Percentiles rank a stretch among this genome's conserved stretches.
These are phyloP conservation scores for Cephus nigrinus DNA, from an alignment of 2,888 invertebrate species.

Conservation along the genomic window DNA sequence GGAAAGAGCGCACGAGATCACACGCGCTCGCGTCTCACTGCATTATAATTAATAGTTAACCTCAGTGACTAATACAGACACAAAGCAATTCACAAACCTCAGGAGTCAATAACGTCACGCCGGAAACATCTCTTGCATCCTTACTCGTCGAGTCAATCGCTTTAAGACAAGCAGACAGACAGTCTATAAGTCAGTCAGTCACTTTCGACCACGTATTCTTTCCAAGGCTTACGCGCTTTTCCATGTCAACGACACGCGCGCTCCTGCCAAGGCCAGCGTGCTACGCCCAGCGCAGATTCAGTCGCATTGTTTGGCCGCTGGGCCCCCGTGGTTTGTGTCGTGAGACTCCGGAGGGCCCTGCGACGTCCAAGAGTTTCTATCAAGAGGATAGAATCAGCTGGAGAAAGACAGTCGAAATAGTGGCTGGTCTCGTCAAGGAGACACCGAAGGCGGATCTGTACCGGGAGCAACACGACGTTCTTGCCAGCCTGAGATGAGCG, in stretches of 20 bases:
- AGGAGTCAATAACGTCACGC: neutral
- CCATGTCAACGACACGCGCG: conserved; percentile 56
- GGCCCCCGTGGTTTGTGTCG: conserved; percentile 30
- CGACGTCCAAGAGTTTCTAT: neutral
- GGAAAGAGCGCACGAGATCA: too few relatives aligned
- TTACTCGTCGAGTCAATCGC: neutral
- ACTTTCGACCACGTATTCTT: conserved; percentile 2
- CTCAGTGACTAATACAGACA: neutral
- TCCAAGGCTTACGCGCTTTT: conserved; percentile 43
- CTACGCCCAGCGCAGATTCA: conserved; percentile 47
- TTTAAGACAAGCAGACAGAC: neutral
- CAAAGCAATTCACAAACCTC: neutral
- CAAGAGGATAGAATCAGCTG: neutral
- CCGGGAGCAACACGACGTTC: conserved; percentile 23
- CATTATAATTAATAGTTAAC: too few relatives aligned
- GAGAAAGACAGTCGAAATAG: conserved; percentile 55
- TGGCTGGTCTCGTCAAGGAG: neutral
- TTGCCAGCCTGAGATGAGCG: conserved; percentile 70
- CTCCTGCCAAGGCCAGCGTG: conserved; percentile 56
- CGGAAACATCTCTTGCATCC: neutral
- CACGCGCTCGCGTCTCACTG: too few relatives aligned
- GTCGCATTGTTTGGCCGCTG: conserved; percentile 20
- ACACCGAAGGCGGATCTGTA: neutral
- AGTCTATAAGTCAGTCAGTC: neutral
- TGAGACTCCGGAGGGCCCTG: conserved; percentile 52